Evolutionary conservation across 2,113 vertebrate genomes (phyloP).

Genomic region (Macquaria australasica): DNA sequence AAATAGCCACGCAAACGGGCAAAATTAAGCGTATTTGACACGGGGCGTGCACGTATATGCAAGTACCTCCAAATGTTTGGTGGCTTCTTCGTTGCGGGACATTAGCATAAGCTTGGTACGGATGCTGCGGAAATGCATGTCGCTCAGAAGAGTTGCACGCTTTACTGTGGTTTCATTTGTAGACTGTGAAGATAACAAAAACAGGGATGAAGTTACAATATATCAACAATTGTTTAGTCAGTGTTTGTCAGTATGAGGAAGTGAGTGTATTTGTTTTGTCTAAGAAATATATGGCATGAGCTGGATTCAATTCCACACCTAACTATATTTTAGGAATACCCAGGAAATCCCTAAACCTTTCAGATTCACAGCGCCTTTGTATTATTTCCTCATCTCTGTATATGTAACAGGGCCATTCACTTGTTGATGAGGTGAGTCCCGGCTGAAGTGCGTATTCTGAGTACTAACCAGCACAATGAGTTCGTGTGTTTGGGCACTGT

Average conservation of each 20-base stretch:
- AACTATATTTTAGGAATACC: background rate
- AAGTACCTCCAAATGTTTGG: constrained; percentile 91
- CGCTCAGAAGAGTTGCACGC: constrained; percentile 89
- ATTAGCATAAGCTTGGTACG: constrained; percentile 93
- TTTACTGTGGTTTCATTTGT: constrained; percentile 93
- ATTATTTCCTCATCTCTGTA: background rate
- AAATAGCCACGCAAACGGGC: background rate
- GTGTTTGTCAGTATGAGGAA: background rate
- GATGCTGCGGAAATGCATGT: constrained; percentile 95
- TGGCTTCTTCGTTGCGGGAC: constrained; percentile 94
- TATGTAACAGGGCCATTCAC: background rate
- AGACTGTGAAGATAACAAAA: constrained; percentile 79
- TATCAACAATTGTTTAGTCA: background rate
- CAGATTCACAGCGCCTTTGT: background rate
- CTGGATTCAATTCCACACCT: background rate
- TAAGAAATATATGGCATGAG: background rate
- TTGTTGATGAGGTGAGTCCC: background rate
- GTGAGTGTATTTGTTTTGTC: background rate
- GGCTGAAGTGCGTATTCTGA: background rate
- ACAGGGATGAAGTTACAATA: background rate
- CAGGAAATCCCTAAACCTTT: background rate
- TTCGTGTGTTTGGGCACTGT: constrained; percentile 86
- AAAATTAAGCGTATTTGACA: background rate
- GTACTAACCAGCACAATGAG: constrained; percentile 92
- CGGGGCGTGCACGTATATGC: background rate